These are phyloP conservation scores for Polydrusus tereticollis DNA, from an alignment of 2,888 invertebrate genomes.

Conservation along the genomic window DNA sequence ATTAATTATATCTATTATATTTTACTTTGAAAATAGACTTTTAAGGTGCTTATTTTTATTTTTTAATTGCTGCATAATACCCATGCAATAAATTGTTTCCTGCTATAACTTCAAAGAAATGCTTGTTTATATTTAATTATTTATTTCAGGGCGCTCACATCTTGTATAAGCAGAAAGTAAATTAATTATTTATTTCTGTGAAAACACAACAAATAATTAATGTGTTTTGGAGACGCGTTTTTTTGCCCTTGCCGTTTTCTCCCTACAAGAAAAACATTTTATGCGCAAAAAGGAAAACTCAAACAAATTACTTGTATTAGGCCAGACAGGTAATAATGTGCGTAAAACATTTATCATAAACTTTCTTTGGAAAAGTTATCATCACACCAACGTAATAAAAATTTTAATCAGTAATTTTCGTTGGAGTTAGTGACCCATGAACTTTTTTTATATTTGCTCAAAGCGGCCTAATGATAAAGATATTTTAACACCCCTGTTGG, in stretches of 20 bases:
- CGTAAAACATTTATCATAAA: constrained; percentile 13
- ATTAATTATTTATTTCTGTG: neutral
- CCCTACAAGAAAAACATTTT: constrained; percentile 12
- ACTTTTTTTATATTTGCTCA: neutral
- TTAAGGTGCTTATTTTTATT: too few species aligned
- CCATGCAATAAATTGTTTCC: too few species aligned
- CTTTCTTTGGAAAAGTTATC: neutral
- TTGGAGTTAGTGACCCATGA: neutral
- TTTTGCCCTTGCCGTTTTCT: neutral
- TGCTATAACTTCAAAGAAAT: neutral
- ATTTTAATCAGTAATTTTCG: neutral
- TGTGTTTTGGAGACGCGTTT: constrained; percentile 6
- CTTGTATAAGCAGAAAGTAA: constrained; percentile 3
- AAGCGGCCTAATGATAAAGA: too few species aligned
- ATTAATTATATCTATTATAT: too few species aligned
- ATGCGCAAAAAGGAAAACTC: constrained; percentile 11
- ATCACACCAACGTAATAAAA: neutral
- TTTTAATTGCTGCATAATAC: too few species aligned
- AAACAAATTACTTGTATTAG: constrained; percentile 20
- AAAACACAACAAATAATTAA: constrained; percentile 1
- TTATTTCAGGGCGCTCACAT: neutral
- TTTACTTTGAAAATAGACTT: too few species aligned
- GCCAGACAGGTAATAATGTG: constrained; percentile 17
- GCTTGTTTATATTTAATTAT: neutral
- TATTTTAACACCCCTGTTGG: too few species aligned